A percentile compares a stretch with the other conserved stretches of the same genome.
Conservation (phyloP, 2,113 vertebrate genomes). For the Neolamprologus modestus region DNA sequence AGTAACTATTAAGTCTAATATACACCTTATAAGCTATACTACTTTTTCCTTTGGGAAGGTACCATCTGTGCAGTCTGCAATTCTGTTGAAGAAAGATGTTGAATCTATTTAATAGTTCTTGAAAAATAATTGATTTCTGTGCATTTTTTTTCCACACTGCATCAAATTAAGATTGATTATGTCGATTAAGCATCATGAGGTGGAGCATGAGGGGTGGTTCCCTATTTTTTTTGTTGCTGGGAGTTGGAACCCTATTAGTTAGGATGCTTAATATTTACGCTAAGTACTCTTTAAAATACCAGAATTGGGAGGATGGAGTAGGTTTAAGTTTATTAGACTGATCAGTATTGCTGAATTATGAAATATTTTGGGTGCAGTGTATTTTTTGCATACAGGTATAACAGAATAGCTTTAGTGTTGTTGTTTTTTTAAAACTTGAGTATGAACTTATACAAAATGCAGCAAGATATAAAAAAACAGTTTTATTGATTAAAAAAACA, state of each 20-base stretch:
- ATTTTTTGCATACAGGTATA: background rate
- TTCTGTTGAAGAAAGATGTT: too few relatives aligned
- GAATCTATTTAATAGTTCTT: too few relatives aligned
- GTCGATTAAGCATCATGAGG: too few relatives aligned
- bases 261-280: fast-evolving
- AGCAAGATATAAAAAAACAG: background rate
- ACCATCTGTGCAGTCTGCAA: too few relatives aligned
- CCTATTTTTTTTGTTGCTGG: too few relatives aligned
- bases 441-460: background rate
- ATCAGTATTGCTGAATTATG: background rate
- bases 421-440: background rate
- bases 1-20: too few relatives aligned
- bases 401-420: background rate
- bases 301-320: fast-evolving
- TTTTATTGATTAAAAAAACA: background rate
- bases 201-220: too few relatives aligned
- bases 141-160: too few relatives aligned
- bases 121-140: too few relatives aligned
- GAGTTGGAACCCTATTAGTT: background rate
- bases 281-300: background rate
- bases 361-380: background rate
- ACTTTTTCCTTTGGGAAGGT: too few relatives aligned
- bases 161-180: too few relatives aligned
- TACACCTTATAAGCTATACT: too few relatives aligned
- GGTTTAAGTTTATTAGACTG: background rate